A percentile compares a stretch with the other conserved stretches of the same genome.
phyloP scores from a whole-genome alignment of 2,888 invertebrate species.

The Drosophila kuntzei region DNA sequence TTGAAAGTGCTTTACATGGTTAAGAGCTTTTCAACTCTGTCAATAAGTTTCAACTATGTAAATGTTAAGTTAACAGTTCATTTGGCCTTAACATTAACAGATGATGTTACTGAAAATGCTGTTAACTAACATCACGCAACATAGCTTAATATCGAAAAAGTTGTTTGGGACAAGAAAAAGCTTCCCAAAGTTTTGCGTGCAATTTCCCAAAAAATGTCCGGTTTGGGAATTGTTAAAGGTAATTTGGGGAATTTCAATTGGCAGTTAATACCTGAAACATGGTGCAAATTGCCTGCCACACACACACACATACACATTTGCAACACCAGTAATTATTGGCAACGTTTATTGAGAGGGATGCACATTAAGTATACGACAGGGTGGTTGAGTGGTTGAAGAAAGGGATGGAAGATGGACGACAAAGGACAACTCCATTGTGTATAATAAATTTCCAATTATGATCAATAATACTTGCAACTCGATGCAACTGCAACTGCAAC shows the following conservation, averaged over 20 bases:
- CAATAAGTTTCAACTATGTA: background rate
- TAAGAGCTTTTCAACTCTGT: background rate
- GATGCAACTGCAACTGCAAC: background rate
- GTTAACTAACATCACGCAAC: slow-evolving; percentile 6
- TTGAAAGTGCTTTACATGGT: slow-evolving; percentile 22
- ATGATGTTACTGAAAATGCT: slow-evolving; percentile 1
- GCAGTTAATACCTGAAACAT: background rate
- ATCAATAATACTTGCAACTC: slow-evolving; percentile 41
- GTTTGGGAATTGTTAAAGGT: background rate
- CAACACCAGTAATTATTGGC: slow-evolving; percentile 1
- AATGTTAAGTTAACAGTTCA: background rate
- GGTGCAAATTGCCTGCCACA: background rate
- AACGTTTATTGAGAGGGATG: slow-evolving; percentile 6
- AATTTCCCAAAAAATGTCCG: background rate
- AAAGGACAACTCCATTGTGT: slow-evolving; percentile 65
- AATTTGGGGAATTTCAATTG: background rate
- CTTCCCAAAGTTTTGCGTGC: background rate
- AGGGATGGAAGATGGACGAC: slow-evolving; percentile 19
- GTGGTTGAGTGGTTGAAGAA: background rate
- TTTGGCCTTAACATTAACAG: too few relatives aligned
- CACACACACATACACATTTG: too few relatives aligned
- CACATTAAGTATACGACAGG: slow-evolving; percentile 35
- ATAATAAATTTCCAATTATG: slow-evolving; percentile 81
- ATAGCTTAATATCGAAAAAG: background rate
- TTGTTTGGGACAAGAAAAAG: background rate